Evolutionary conservation across 2,113 vertebrate species (phyloP).

Genomic region (Mellivora capensis): DNA sequence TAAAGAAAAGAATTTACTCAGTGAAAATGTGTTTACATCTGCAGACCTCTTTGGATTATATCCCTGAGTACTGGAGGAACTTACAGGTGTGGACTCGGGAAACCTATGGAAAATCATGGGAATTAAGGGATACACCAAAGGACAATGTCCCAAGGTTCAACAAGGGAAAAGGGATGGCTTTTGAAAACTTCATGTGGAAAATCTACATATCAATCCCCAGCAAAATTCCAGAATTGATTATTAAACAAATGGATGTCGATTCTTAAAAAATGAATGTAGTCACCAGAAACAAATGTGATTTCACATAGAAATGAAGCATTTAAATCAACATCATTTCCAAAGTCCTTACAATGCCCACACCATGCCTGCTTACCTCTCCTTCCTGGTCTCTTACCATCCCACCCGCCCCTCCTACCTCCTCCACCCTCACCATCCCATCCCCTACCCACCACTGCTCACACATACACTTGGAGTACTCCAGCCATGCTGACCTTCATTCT

Average conservation of each 20-base stretch:
- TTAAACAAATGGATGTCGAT: not conserved
- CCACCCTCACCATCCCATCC: not conserved
- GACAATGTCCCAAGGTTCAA: not conserved
- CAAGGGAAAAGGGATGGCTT: not conserved
- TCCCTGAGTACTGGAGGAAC: not conserved
- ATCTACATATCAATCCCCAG: not conserved
- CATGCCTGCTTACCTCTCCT: not conserved
- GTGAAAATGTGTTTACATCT: not conserved
- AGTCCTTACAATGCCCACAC: not conserved
- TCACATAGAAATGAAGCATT: not conserved
- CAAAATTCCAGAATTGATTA: not conserved
- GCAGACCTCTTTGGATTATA: not conserved
- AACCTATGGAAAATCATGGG: not conserved
- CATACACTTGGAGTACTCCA: too few relatives aligned
- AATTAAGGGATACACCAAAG: not conserved
- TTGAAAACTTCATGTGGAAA: not conserved
- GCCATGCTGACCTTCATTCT: not conserved
- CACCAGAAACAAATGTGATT: not conserved
- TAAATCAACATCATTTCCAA: not conserved
- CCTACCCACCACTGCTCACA: fast-evolving
- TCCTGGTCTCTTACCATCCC: not conserved
- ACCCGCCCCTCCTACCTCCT: not conserved
- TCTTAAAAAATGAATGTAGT: not conserved
- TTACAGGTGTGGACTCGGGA: not conserved
- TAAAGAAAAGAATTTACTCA: not conserved